Evolutionary conservation across 2,888 invertebrate species (phyloP), one percentile per base, ranked within the genome.

Genomic region (Mythimna lalbum): DNA sequence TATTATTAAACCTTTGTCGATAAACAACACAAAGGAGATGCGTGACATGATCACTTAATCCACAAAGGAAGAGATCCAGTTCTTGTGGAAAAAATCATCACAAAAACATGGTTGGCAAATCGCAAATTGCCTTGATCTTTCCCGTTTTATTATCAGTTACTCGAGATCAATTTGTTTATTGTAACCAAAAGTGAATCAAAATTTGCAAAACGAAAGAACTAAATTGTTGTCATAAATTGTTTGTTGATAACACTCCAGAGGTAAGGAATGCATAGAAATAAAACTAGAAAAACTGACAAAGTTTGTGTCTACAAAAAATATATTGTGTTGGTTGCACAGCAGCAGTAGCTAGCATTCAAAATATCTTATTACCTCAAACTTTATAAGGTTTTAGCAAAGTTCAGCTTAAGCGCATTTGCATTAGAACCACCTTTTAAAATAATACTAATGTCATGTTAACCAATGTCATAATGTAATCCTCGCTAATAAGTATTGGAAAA

Each of bases 1-100:
- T 71, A 61, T 68, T 73, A 60, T 55, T 70, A 33, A 49, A 60
- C 39, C 23, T 81, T 50, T 53, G 71, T 77, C 59, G 63, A 61
- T 63, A 60, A 55, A 49, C 39, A 57, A 61, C 23, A 78, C 69
- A 68, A 67, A 57, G 63, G 21, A 49, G 17, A 69, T 49, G 10
- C 61, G 62, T 79, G 81, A 72, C 66, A 50, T 57, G 57, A 55
- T 77, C 61, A 19, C 27, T 57, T 52, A 59, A 31, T 62, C 7
- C 12, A 19, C 43, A 36, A 52, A 60, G 27, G 43, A 62, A 61
- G 5, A 72, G 17, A 36, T 43, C 47, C 23, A 23, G 21, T 68
- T 49, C 36, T 50, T 39, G 17, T 7, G 7, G 31, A n/a, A 67
- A 67, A 27, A 4, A 0, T 1, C 14, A 21, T 19, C 21, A 39